Evolutionary conservation across 2,888 invertebrate species (phyloP).

Genomic region (Flabesymbios commensalis): DNA sequence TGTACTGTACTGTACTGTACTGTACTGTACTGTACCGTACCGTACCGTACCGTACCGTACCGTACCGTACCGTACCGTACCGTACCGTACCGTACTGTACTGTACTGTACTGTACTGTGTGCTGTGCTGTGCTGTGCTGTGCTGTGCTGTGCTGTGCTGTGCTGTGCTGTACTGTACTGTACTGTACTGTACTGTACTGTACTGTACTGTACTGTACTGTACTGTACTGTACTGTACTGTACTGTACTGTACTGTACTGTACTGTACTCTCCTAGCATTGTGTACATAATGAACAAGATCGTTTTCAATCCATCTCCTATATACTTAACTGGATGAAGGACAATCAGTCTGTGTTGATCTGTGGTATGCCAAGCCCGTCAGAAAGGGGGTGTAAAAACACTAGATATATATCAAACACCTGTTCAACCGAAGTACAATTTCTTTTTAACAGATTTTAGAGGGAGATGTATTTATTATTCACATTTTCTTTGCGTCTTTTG

Average conservation of each 20-base stretch:
- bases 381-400: too few relatives aligned
- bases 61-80: conserved; percentile 5
- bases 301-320: too few relatives aligned
- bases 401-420: too few relatives aligned
- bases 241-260: conserved; percentile 11
- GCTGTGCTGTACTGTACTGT: conserved; percentile 2
- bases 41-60: conserved; percentile 8
- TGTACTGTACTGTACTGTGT: conserved; percentile 1
- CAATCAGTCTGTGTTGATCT: too few relatives aligned
- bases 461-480: too few relatives aligned
- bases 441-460: too few relatives aligned
- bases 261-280: too few relatives aligned
- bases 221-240: conserved; percentile 1
- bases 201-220: background rate
- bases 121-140: background rate
- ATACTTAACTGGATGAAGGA: too few relatives aligned
- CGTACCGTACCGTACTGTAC: conserved; percentile 1
- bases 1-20: conserved; percentile 7
- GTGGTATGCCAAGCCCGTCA: too few relatives aligned
- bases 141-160: conserved; percentile 1
- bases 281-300: too few relatives aligned
- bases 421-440: too few relatives aligned
- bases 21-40: conserved; percentile 1
- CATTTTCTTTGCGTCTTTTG: too few relatives aligned
- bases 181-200: background rate